Evolutionary conservation across 1,140 invertebrate genomes (phyloP).

Genomic region (Dreissena rostriformis): DNA sequence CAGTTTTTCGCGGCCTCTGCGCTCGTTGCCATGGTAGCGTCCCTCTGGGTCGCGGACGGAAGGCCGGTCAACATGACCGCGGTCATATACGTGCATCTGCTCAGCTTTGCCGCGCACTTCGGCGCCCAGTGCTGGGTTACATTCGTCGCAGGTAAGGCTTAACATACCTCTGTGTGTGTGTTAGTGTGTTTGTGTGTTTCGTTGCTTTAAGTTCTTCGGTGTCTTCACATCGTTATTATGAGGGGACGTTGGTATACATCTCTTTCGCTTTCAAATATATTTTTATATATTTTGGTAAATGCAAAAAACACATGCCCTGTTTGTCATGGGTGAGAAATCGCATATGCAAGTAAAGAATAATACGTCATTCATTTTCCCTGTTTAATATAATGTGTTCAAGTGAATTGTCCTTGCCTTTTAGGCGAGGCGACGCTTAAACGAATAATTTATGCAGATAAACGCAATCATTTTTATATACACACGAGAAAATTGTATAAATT

Average conservation of each 20-base stretch:
- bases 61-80: neutral
- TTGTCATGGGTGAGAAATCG: no score
- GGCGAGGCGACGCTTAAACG: no score
- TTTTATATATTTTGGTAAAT: no score
- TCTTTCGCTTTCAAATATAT: no score
- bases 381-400: no score
- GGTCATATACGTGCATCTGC: slow-evolving; percentile 33
- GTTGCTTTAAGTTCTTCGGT: neutral
- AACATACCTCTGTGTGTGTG: neutral
- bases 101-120: slow-evolving; percentile 37
- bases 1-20: slow-evolving; percentile 1
- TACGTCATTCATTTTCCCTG: no score
- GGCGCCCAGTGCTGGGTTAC: slow-evolving; percentile 55
- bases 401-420: no score
- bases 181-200: neutral
- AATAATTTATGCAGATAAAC: no score
- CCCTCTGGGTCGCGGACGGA: neutral
- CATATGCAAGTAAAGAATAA: no score
- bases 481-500: no score
- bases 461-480: no score
- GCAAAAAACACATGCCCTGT: no score
- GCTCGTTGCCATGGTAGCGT: neutral
- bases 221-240: neutral
- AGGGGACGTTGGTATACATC: neutral
- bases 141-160: slow-evolving; percentile 46